These are phyloP conservation scores for Ailuropoda melanoleuca DNA, from an alignment of 2,113 vertebrate genomes.

Conservation along the genomic window DNA sequence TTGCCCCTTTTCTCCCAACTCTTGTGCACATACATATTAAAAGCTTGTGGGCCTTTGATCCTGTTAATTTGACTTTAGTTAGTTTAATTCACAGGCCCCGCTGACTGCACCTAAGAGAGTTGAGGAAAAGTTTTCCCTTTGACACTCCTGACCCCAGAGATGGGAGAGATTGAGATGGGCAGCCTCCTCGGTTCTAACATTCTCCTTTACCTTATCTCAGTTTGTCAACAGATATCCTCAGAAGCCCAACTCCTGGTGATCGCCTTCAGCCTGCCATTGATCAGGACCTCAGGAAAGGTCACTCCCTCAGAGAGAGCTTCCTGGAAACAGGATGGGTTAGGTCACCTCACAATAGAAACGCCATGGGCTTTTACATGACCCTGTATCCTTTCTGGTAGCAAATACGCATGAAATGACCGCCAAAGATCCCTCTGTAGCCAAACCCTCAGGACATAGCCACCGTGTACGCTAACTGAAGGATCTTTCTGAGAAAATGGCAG, in stretches of 20 bases:
- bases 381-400: background rate
- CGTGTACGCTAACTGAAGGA: background rate
- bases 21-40: background rate
- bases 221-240: background rate
- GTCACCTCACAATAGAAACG: background rate
- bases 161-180: background rate
- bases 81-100: background rate
- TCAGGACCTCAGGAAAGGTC: background rate
- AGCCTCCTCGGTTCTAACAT: background rate
- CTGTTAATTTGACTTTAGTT: background rate
- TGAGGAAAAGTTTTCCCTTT: background rate
- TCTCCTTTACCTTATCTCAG: background rate
- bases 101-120: background rate
- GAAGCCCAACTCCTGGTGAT: background rate
- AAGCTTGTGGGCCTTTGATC: background rate
- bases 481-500: background rate
- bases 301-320: background rate
- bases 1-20: background rate
- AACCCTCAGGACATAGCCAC: background rate
- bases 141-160: background rate
- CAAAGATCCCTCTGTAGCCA: background rate
- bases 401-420: background rate
- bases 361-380: background rate
- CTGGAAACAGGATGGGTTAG: background rate
- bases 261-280: background rate